Evolutionary conservation across 1,140 invertebrate genomes (phyloP).

Genomic region (Mactra quadrangularis): DNA sequence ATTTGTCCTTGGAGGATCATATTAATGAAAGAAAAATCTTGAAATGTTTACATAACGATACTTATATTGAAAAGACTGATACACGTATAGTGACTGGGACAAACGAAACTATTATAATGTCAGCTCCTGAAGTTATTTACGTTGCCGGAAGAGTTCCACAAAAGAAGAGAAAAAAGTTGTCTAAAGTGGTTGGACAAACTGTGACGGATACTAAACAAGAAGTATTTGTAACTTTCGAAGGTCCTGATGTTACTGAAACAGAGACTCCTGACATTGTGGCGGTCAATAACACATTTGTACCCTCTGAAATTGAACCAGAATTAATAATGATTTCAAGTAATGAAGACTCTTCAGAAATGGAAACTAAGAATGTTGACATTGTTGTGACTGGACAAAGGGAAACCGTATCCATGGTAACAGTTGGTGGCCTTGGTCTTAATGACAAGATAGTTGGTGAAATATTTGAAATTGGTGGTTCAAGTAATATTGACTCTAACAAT

Average conservation of each 20-base stretch:
- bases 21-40: neutral
- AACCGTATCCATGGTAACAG: too few relatives aligned
- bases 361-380: neutral
- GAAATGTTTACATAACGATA: slow-evolving; percentile 1
- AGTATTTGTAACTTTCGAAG: neutral
- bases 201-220: neutral
- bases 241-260: neutral
- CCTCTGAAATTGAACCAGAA: neutral
- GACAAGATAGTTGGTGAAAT: slow-evolving; percentile 16
- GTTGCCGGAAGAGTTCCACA: slow-evolving; percentile 21
- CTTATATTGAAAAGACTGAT: neutral
- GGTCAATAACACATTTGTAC: neutral
- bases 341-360: neutral
- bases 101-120: neutral
- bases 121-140: slow-evolving; percentile 30
- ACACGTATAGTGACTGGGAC: neutral
- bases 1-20: slow-evolving; percentile 21
- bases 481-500: slow-evolving; percentile 19
- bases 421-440: too few relatives aligned
- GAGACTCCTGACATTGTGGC: neutral
- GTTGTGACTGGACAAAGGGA: too few relatives aligned
- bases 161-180: slow-evolving; percentile 40
- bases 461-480: slow-evolving; percentile 6
- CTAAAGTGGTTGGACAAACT: slow-evolving; percentile 7
- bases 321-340: neutral